Percentiles rank a stretch among this genome's conserved stretches.
Evolutionary conservation across 2,888 invertebrate genomes (phyloP).

Genomic region (Mycalesis mineus): DNA sequence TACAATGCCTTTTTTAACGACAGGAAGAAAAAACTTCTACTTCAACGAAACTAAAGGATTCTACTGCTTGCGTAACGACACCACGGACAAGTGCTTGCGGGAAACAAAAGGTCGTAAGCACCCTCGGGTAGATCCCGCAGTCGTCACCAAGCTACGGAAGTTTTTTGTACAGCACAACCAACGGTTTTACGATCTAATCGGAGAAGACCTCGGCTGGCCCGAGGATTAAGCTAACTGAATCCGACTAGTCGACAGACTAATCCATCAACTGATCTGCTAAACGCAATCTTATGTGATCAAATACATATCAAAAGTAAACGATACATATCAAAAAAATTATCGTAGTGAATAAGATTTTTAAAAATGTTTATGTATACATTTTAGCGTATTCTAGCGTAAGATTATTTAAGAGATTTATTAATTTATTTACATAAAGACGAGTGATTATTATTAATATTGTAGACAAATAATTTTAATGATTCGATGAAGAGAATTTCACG

Average conservation of each 20-base stretch:
- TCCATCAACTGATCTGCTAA: constrained; percentile 26
- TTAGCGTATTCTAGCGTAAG: constrained; percentile 53
- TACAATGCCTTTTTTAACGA: constrained; percentile 28
- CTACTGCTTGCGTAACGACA: constrained; percentile 92
- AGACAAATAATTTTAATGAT: constrained; percentile 28
- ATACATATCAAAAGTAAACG: constrained; percentile 56
- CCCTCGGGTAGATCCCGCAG: constrained; percentile 88
- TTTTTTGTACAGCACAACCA: constrained; percentile 96
- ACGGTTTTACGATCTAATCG: constrained; percentile 94
- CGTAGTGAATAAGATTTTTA: constrained; percentile 65
- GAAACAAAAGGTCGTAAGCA: constrained; percentile 90
- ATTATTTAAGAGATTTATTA: constrained; percentile 40
- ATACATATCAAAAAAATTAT: constrained; percentile 60
- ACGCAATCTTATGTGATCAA: constrained; percentile 55
- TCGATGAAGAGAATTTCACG: constrained; percentile 29
- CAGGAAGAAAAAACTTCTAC: constrained; percentile 92
- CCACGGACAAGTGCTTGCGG: constrained; percentile 89
- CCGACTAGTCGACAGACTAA: constrained; percentile 11
- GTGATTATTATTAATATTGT: constrained; percentile 28
- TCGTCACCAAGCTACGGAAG: constrained; percentile 87
- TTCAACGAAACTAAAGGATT: constrained; percentile 98
- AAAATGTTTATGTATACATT: constrained; percentile 71
- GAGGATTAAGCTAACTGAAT: constrained; percentile 79
- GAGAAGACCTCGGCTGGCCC: constrained; percentile 95
- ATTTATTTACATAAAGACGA: constrained; percentile 39